A percentile compares a stretch with the other conserved stretches of the same genome.
phyloP scores from a whole-genome alignment of 2,797 vertebrate species.

The Hippoglossus hippoglossus region DNA sequence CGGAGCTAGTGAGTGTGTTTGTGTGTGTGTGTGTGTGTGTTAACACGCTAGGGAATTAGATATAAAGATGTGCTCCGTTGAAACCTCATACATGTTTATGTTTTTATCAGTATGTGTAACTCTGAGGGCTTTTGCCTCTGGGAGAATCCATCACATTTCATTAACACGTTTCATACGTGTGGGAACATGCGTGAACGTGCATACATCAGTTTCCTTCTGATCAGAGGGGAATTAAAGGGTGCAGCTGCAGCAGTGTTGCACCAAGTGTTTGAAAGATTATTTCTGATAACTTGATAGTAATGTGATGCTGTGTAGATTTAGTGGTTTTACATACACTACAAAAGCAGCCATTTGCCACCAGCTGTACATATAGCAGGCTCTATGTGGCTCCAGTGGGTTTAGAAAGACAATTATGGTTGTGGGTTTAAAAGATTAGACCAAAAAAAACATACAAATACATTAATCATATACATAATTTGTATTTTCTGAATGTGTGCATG shows the following conservation, averaged over 20 bases:
- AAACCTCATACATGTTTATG: conserved; percentile 68
- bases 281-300: too few relatives aligned
- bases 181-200: neutral
- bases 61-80: conserved; percentile 45
- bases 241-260: neutral
- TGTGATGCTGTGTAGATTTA: conserved; percentile 1
- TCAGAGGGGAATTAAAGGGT: conserved; percentile 11
- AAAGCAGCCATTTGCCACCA: too few relatives aligned
- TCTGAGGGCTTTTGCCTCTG: conserved; percentile 55
- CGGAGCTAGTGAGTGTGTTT: neutral
- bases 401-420: conserved; percentile 1
- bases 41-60: conserved; percentile 18
- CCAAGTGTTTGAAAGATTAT: neutral
- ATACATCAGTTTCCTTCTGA: neutral
- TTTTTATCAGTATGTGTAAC: conserved; percentile 66
- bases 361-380: too few relatives aligned
- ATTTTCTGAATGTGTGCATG: conserved; percentile 40
- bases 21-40: conserved; percentile 19
- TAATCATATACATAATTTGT: conserved; percentile 10
- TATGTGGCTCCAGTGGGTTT: neutral
- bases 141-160: conserved; percentile 63
- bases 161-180: conserved; percentile 41
- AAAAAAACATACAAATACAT: conserved; percentile 17
- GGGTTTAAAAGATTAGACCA: conserved; percentile 3
- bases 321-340: neutral